Percentiles rank a stretch among this genome's conserved stretches.
These are phyloP conservation scores for Tolmerus cingulatus DNA, from an alignment of 2,888 invertebrate species.

Conservation along the genomic window DNA sequence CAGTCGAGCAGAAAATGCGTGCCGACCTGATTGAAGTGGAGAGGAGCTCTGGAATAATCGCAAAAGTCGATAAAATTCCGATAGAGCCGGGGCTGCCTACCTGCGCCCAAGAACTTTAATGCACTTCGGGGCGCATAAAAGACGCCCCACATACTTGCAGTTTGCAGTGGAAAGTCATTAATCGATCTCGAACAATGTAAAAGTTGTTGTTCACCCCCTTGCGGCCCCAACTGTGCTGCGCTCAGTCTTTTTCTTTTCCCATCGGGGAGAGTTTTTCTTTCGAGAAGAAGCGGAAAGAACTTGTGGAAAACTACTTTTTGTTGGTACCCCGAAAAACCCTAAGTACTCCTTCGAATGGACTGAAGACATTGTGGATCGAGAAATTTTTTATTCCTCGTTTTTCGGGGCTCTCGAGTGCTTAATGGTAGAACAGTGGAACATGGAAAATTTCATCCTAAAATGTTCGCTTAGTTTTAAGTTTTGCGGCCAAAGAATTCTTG, in stretches of 20 bases:
- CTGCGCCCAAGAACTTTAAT: not conserved
- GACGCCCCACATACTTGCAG: conserved; percentile 4
- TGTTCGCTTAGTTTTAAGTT: not conserved
- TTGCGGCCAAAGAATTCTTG: not conserved
- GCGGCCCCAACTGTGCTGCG: not conserved
- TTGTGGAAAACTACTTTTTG: conserved; percentile 20
- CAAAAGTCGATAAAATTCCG: conserved; percentile 27
- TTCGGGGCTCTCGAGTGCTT: not conserved
- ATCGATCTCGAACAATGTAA: conserved; percentile 14
- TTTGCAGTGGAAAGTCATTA: conserved; percentile 14
- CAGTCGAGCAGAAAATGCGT: conserved; percentile 13
- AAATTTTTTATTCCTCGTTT: not conserved
- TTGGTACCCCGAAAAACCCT: conserved; percentile 17
- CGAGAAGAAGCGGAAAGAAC: conserved; percentile 14
- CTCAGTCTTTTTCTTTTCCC: not conserved
- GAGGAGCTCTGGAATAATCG: not conserved
- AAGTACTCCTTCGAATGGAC: not conserved
- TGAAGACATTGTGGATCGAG: conserved; percentile 8
- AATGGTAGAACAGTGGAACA: conserved; percentile 21
- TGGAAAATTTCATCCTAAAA: not conserved
- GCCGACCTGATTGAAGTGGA: conserved; percentile 18
- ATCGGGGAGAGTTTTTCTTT: not conserved
- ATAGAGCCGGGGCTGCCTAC: not conserved
- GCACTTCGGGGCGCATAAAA: not conserved
- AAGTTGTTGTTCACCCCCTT: not conserved